These are phyloP conservation scores for Rhea americana DNA, from an alignment of 2,113 vertebrate species.

Conservation along the genomic window DNA sequence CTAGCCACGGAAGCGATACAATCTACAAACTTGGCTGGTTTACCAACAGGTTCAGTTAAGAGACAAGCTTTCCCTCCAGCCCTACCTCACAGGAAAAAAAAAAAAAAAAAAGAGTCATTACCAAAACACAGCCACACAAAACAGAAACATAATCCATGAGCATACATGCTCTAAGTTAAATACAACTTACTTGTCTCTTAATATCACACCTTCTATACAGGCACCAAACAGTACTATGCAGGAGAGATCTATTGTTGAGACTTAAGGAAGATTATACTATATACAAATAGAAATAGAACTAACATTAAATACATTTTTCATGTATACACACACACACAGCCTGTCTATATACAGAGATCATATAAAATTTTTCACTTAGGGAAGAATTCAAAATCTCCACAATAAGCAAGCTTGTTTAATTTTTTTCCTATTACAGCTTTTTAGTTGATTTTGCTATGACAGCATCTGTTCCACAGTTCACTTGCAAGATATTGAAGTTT, in stretches of 20 bases:
- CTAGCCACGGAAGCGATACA: background rate
- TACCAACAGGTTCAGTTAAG: background rate
- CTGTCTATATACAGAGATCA: background rate
- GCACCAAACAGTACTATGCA: constrained; percentile 92
- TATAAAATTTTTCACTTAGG: background rate
- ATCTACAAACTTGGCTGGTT: background rate
- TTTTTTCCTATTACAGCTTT: background rate
- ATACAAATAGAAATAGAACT: background rate
- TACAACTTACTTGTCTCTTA: constrained; percentile 91
- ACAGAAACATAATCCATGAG: background rate
- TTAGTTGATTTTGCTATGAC: background rate
- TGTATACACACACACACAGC: background rate
- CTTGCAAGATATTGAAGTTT: background rate
- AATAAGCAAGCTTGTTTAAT: background rate
- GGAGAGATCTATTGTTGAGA: constrained; percentile 80
- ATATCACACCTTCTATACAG: constrained; percentile 93
- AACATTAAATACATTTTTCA: background rate
- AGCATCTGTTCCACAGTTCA: background rate
- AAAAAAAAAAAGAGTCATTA: background rate
- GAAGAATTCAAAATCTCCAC: background rate
- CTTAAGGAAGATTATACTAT: constrained; percentile 62
- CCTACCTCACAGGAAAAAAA: background rate
- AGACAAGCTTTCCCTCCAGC: background rate
- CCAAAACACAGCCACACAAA: background rate
- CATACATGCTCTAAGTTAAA: background rate